Evolutionary conservation across 2,113 vertebrate genomes (phyloP).

Genomic region (Harpagus bidentatus): DNA sequence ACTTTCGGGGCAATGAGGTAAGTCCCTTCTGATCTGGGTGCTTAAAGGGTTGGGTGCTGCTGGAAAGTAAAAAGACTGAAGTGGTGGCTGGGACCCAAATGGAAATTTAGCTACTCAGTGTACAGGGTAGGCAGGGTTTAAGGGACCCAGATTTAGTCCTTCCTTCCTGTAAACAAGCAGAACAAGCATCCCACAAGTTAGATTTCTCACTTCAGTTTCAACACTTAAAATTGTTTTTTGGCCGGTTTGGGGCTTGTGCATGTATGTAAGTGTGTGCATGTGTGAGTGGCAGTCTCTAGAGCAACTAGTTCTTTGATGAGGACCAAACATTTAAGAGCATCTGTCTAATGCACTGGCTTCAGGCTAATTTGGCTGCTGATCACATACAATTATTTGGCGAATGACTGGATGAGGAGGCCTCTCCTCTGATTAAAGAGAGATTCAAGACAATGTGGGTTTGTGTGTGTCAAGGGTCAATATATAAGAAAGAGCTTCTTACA

Average conservation of each 20-base stretch:
- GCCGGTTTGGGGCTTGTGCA: not conserved
- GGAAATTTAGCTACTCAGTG: not conserved
- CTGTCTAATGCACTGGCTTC: not conserved
- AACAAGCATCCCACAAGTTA: not conserved
- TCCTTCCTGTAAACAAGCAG: not conserved
- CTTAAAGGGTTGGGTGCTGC: not conserved
- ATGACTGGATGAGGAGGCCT: constrained; percentile 11
- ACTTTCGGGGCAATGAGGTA: not conserved
- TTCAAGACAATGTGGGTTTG: constrained; percentile 71
- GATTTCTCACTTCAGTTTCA: not conserved
- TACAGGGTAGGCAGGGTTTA: not conserved
- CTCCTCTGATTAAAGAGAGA: constrained; percentile 73
- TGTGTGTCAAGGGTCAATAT: constrained; percentile 80
- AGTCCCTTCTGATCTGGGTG: accelerated
- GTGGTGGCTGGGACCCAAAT: not conserved
- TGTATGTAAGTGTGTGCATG: not conserved
- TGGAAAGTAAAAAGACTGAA: not conserved
- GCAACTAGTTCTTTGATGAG: not conserved
- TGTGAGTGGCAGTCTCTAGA: not conserved
- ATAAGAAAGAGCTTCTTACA: constrained; percentile 70
- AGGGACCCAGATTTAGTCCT: not conserved
- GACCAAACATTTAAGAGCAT: not conserved
- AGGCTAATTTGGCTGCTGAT: constrained; percentile 41
- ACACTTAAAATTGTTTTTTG: not conserved
- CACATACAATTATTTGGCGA: constrained; percentile 12